Evolutionary conservation across 2,888 invertebrate species (phyloP), one percentile per base, ranked within the genome.

Genomic region (Xylota sylvarum): DNA sequence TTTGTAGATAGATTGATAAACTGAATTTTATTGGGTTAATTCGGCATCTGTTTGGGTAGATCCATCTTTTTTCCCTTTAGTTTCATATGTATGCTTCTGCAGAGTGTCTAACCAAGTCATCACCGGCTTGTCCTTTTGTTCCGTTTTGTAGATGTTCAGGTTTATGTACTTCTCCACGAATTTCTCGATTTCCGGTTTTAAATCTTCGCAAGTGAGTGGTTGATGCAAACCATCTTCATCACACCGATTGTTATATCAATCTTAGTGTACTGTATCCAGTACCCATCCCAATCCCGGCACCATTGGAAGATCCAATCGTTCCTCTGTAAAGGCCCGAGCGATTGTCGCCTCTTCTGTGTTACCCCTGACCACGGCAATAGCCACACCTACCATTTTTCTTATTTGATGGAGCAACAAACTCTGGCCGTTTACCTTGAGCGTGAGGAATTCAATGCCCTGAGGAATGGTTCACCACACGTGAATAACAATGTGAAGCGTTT

Each of bases 321-420:
- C 96, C 70, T 94, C 94, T 19, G 94, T 94, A 85, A 96, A 95
- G 0, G 94, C 94, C 84, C 94, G 93, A 17, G 94, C 94, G 83
- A 99, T 93, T 0, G 95, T 95, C 0, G 95, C 94, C 50, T 93
- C 93, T 27, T 95, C 93, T 0, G 96, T 94, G 70, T 95, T 94
- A 1, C 97, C 98, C 69, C 97, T 94, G 0, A 97, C 93, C 23
- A 98, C 94, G 0, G 97, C 97, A 89, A 99, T 95, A 46, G 95
- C 94, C 62, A 98, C 91, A 0, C 98, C 98, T 76, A 97, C 95
- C 99, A 99, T 99, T 94, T 99, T 99, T 37, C 99, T 94, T 86
- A 99, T 99, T 93, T 99, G 99, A 93, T 99, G 99, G 88, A 99
- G 91, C 98, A 99, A 98, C 92, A 99, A 99, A 92, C 99, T 99